Conservation (phyloP, 2,113 vertebrate genomes). For the Microtus pennsylvanicus region DNA sequence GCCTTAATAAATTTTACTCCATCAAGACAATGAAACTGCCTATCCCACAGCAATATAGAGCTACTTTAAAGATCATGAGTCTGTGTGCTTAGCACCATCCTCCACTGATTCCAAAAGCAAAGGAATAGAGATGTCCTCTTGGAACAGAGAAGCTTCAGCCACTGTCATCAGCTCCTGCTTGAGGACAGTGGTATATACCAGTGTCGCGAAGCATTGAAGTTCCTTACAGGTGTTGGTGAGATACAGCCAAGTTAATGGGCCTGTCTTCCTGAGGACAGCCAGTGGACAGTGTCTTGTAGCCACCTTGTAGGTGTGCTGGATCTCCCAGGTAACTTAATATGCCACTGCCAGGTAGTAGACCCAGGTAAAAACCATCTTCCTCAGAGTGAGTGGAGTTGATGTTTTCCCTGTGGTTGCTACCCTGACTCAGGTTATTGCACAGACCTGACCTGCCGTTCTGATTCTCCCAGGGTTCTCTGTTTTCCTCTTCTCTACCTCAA, state of each 20-base stretch:
- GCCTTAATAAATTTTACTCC: neutral
- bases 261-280: neutral
- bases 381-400: neutral
- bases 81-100: neutral
- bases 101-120: neutral
- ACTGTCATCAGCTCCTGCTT: neutral
- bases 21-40: slow-evolving; percentile 21
- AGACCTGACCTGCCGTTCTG: neutral
- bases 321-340: neutral
- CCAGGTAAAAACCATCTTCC: neutral
- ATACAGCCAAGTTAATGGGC: neutral
- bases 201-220: neutral
- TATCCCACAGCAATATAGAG: neutral
- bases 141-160: neutral
- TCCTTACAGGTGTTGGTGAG: neutral
- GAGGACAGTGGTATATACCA: neutral
- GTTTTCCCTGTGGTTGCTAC: neutral
- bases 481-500: neutral
- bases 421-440: neutral
- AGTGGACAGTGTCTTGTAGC: neutral
- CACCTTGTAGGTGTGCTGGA: neutral
- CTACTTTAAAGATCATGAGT: neutral
- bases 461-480: neutral
- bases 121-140: neutral
- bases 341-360: neutral